phyloP scores from a whole-genome alignment of 2,888 invertebrate species.

The Parnassius mnemosyne region DNA sequence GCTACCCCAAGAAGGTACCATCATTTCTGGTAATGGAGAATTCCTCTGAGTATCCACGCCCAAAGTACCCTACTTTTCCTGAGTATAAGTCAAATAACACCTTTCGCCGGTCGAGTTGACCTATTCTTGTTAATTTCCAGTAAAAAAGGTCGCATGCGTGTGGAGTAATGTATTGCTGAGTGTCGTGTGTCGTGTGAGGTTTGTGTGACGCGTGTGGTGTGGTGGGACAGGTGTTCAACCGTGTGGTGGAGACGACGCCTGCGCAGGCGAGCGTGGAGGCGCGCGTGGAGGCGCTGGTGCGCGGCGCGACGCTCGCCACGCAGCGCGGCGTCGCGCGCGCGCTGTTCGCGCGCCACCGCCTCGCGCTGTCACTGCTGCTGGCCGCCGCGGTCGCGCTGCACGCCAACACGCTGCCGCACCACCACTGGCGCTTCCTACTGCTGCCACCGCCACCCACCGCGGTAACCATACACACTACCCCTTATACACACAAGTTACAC shows the following conservation, averaged over 20 bases:
- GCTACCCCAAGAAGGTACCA: too few relatives aligned
- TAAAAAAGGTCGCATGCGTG: too few relatives aligned
- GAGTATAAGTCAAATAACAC: too few relatives aligned
- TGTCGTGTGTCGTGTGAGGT: background rate
- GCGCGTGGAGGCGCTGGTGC: conserved; percentile 17
- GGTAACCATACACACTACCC: background rate
- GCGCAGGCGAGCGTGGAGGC: conserved; percentile 9
- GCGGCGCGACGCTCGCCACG: conserved; percentile 82
- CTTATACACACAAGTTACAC: too few relatives aligned
- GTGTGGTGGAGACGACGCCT: conserved; percentile 16
- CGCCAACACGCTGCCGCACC: conserved; percentile 77
- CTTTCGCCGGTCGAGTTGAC: too few relatives aligned
- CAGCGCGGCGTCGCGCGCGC: conserved; percentile 94
- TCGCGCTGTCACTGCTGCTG: conserved; percentile 92
- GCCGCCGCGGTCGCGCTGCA: conserved; percentile 87
- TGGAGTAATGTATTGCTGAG: too few relatives aligned
- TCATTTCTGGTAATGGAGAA: too few relatives aligned
- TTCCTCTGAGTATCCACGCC: too few relatives aligned
- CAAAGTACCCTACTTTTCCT: too few relatives aligned
- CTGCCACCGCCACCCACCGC: conserved; percentile 6
- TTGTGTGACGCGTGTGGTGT: background rate
- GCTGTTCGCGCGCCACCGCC: conserved; percentile 93
- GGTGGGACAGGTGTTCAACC: conserved; percentile 13
- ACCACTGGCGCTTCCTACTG: conserved; percentile 89
- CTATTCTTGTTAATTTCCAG: too few relatives aligned